Conservation (phyloP, 2,888 invertebrate genomes). For the Halictus ligatus region DNA sequence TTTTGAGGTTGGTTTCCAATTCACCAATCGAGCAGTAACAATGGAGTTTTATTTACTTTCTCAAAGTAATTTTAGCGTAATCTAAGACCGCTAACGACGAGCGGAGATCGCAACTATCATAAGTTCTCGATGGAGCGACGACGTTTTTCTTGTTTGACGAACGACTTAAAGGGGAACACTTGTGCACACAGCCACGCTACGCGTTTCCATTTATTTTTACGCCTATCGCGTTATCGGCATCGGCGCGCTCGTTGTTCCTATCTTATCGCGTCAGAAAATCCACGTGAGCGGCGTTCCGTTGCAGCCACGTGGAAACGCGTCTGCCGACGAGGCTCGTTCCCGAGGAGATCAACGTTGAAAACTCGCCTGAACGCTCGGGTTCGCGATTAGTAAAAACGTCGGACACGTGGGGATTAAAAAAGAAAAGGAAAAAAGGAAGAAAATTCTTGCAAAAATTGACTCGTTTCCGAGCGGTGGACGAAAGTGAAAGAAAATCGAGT, state of each 20-base stretch:
- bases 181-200: neutral
- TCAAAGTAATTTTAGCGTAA: neutral
- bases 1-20: too few relatives aligned
- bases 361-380: neutral
- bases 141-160: neutral
- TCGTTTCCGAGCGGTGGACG: too few relatives aligned
- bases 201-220: neutral
- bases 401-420: neutral
- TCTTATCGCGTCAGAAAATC: neutral
- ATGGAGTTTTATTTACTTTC: too few relatives aligned
- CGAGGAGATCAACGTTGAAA: neutral
- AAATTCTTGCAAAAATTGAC: too few relatives aligned
- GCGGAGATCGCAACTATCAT: neutral
- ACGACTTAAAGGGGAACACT: neutral
- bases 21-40: too few relatives aligned
- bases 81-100: neutral
- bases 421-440: neutral
- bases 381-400: neutral
- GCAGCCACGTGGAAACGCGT: neutral
- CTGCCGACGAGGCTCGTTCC: neutral
- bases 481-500: too few relatives aligned
- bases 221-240: neutral
- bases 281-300: neutral
- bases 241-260: neutral
- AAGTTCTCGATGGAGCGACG: neutral